Conservation (phyloP, 2,797 vertebrate genomes). For the Chaunax sp. region DNA sequence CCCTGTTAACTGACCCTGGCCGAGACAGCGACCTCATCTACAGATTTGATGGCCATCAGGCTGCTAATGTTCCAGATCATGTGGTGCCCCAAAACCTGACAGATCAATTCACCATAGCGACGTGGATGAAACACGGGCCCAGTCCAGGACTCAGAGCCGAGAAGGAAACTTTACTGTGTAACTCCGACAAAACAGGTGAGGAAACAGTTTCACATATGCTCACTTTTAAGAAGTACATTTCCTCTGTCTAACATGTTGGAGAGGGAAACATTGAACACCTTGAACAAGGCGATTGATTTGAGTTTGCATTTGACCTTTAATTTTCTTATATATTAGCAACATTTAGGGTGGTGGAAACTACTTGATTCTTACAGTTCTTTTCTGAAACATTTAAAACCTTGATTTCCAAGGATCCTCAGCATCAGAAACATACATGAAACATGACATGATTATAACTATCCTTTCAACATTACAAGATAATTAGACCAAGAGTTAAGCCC, state of each 20-base stretch:
- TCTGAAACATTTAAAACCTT: conserved; percentile 3
- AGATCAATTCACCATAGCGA: conserved; percentile 94
- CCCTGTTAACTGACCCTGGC: conserved; percentile 90
- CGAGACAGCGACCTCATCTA: conserved; percentile 91
- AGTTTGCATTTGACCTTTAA: no score
- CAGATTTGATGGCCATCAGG: conserved; percentile 93
- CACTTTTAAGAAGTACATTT: conserved; percentile 2
- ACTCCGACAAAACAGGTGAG: conserved; percentile 96
- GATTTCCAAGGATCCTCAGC: background rate
- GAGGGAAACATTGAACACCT: background rate
- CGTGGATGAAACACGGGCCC: conserved; percentile 97
- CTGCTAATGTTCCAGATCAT: conserved; percentile 92
- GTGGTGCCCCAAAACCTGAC: conserved; percentile 96
- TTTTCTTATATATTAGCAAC: conserved; percentile 8
- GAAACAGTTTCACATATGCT: background rate
- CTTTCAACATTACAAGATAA: conserved; percentile 8
- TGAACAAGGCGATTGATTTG: background rate
- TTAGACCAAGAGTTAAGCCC: conserved; percentile 11
- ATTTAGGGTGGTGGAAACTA: no score
- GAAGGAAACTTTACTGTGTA: conserved; percentile 97
- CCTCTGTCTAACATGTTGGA: background rate
- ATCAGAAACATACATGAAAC: background rate
- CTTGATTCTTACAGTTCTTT: background rate
- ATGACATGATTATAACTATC: background rate
- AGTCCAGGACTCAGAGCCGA: conserved; percentile 92